phyloP scores from a whole-genome alignment of 2,888 invertebrate genomes.

The Drosophila prolongata region DNA sequence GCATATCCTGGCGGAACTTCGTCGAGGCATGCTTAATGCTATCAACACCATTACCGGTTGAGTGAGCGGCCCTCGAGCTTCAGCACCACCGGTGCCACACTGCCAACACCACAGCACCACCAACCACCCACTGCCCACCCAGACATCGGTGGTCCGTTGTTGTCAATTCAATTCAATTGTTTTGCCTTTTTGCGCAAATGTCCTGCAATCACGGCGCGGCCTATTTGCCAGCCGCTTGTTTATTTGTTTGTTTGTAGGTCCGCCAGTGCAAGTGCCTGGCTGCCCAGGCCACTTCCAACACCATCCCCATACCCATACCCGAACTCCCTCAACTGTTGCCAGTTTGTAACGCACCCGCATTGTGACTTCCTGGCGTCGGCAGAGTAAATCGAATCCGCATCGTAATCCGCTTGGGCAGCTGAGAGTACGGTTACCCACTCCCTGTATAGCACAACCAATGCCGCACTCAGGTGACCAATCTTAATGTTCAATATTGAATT shows the following conservation, averaged over 20 bases:
- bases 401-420: constrained; percentile 64
- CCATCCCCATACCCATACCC: not conserved
- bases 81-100: constrained; percentile 12
- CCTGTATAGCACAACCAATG: not conserved
- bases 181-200: constrained; percentile 78
- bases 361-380: constrained; percentile 43
- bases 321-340: constrained; percentile 49
- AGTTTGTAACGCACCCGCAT: constrained; percentile 53
- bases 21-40: constrained; percentile 70
- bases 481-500: constrained; percentile 35
- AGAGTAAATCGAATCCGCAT: constrained; percentile 63
- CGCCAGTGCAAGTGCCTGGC: constrained; percentile 23
- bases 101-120: constrained; percentile 11
- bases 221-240: constrained; percentile 62
- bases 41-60: constrained; percentile 65
- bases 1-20: constrained; percentile 58
- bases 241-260: constrained; percentile 57
- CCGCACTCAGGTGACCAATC: constrained; percentile 35
- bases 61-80: constrained; percentile 44
- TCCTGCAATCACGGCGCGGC: constrained; percentile 71
- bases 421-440: constrained; percentile 44
- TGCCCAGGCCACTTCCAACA: not conserved
- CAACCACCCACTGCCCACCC: constrained; percentile 5
- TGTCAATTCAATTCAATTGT: constrained; percentile 75
- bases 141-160: constrained; percentile 43